A percentile compares a stretch with the other conserved stretches of the same genome.
Evolutionary conservation across 2,888 invertebrate genomes (phyloP).

Genomic region (Sarcophaga carnaria): DNA sequence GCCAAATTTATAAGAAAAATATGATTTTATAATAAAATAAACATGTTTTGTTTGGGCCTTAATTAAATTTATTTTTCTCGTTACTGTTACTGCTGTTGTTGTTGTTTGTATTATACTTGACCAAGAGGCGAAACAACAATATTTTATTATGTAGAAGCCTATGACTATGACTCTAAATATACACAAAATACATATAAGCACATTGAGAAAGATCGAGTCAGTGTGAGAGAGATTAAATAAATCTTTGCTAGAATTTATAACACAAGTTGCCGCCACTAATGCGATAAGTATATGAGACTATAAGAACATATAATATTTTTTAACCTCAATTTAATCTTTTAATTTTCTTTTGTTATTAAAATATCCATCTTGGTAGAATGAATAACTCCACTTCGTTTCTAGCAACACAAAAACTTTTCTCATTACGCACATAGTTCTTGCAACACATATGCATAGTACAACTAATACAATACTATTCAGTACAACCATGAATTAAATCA

Average conservation of each 20-base stretch:
- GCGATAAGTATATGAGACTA: not conserved
- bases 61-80: not conserved
- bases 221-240: not conserved
- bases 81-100: not conserved
- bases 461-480: too few species aligned
- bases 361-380: too few species aligned
- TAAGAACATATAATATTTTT: not conserved
- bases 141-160: not conserved
- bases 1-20: not conserved
- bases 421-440: too few species aligned
- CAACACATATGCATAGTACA: too few species aligned
- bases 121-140: not conserved
- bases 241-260: not conserved
- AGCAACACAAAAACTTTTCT: too few species aligned
- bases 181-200: not conserved
- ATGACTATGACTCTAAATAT: not conserved
- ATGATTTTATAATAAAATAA: not conserved
- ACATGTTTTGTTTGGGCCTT: not conserved
- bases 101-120: not conserved
- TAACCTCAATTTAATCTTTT: not conserved
- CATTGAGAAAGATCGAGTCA: not conserved
- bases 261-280: not conserved
- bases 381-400: too few species aligned
- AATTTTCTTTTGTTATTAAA: too few species aligned
- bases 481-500: too few species aligned